These are phyloP conservation scores for Acipenser oxyrinchus DNA, from an alignment of 2,797 vertebrate genomes.

Conservation along the genomic window DNA sequence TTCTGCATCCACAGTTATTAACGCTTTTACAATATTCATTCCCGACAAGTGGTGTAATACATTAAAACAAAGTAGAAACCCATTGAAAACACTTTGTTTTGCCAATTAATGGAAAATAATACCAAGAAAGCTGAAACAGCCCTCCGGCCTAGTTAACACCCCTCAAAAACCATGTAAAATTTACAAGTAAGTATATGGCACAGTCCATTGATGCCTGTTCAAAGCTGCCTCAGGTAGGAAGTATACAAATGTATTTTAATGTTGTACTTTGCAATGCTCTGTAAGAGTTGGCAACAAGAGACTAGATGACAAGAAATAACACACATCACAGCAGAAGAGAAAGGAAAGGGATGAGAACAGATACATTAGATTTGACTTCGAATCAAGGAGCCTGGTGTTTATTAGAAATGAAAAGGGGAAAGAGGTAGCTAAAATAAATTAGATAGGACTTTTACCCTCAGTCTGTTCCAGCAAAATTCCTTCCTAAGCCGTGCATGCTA, in stretches of 20 bases:
- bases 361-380: no score
- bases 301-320: not conserved
- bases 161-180: not conserved
- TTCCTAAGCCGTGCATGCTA: no score
- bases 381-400: no score
- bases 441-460: no score
- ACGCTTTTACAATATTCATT: constrained; percentile 45
- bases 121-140: constrained; percentile 24
- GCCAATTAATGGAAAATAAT: constrained; percentile 50
- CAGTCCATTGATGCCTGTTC: constrained; percentile 26
- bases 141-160: constrained; percentile 18
- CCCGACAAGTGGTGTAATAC: constrained; percentile 30
- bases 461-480: no score
- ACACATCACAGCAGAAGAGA: no score
- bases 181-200: constrained; percentile 26
- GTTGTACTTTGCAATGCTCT: constrained; percentile 20
- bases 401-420: no score
- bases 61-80: constrained; percentile 38
- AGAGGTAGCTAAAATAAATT: no score
- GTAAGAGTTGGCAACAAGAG: not conserved
- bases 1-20: constrained; percentile 53
- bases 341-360: no score
- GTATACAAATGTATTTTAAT: constrained; percentile 22
- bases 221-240: constrained; percentile 21
- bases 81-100: constrained; percentile 43